Conservation (phyloP, 2,888 invertebrate species). For the Amiota mariae region DNA sequence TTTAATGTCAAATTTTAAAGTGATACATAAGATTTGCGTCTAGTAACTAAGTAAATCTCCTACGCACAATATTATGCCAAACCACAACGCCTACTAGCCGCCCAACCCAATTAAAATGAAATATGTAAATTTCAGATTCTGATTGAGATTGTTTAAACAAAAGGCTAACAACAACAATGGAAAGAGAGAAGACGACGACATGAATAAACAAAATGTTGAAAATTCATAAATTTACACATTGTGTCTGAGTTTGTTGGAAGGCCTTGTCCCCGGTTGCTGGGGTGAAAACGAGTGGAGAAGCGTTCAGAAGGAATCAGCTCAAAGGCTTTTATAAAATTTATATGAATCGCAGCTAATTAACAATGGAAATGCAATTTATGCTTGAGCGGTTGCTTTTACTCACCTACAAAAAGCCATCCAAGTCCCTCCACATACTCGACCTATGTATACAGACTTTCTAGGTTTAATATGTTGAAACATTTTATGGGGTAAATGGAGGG, state of each 20-base stretch:
- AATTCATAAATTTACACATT: slow-evolving; percentile 12
- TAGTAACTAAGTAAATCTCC: no score
- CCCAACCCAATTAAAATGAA: not conserved
- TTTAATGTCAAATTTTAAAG: slow-evolving; percentile 26
- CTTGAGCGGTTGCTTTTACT: slow-evolving; percentile 30
- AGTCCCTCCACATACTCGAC: not conserved
- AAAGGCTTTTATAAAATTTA: slow-evolving; percentile 50
- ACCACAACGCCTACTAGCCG: no score
- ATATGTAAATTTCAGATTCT: slow-evolving; percentile 12
- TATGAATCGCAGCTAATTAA: slow-evolving; percentile 64
- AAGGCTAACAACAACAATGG: not conserved
- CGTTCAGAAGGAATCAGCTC: not conserved
- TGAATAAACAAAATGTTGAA: slow-evolving; percentile 18
- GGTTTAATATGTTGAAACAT: no score
- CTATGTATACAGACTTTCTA: no score
- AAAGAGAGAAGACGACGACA: not conserved
- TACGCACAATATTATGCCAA: no score
- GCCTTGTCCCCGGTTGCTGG: no score
- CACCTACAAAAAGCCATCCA: not conserved
- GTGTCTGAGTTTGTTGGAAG: no score
- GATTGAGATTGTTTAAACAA: slow-evolving; percentile 13
- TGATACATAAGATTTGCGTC: no score
- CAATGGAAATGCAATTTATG: slow-evolving; percentile 67
- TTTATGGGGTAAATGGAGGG: no score
- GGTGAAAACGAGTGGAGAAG: no score